Evolutionary conservation across 2,888 invertebrate species (phyloP), one percentile per base, ranked within the genome.

Genomic region (Lithophane leautieri): DNA sequence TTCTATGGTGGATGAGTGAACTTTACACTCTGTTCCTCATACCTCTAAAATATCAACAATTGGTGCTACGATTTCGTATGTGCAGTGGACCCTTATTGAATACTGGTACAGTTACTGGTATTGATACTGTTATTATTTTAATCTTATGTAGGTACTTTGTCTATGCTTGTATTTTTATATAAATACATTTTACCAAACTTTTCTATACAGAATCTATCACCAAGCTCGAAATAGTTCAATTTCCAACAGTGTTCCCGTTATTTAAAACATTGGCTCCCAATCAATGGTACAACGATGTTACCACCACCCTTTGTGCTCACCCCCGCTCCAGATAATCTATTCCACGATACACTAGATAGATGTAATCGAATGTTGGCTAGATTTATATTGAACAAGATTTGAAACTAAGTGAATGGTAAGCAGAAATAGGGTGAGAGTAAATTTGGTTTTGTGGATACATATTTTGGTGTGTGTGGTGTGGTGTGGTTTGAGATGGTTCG

Each of bases 351-450:
- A 87, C 74, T 58, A 58, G 62, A 90, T 91, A 92, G 88, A 89
- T 87, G 90, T 91, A 92, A 92, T 92, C 89, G 90, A 91, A 90
- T 87, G 81, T 84, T 77, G 81, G 83, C 84, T 87, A 84, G 89
- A 92, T 91, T 91, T 92, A 91, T 90, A 89, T 91, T 87, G 86
- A 78, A 87, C 86, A 77, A 42, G 63, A 74, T 73, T 67, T 67
- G 28, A 74, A 58, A 22, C 63, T 78, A 78, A 70, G 42, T 74
- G 67, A 70, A 81, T n/a, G 19, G 44, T 47, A 28, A 65, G 25
- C 52, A 52, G 65, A 34, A 78, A 44, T 63, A n/a, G 25, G 7
- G 7, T 25, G 22, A 47, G 2, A 71, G 52, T 28, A 25, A 28
- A 58, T 78, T 71, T 78, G 22, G 77, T 70, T 42, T 1, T 42